Percentiles rank a stretch among this genome's conserved stretches.
phyloP scores from a whole-genome alignment of 2,888 invertebrate species.

The Drosophila helvetica region DNA sequence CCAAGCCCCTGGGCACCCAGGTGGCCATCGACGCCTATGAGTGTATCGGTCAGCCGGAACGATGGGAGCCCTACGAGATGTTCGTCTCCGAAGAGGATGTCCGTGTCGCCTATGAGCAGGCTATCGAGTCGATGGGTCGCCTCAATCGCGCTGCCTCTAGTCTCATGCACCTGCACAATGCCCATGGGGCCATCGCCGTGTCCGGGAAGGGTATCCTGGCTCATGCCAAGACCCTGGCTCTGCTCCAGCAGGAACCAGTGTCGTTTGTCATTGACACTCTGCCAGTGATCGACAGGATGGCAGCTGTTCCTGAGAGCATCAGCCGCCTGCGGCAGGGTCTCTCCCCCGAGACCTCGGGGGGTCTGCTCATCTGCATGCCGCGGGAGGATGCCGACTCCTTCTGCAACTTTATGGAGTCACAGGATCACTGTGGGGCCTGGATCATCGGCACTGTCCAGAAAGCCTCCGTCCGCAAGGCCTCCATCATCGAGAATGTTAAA shows the following conservation, averaged over 20 bases:
- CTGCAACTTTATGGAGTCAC: slow-evolving; percentile 96
- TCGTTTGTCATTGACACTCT: slow-evolving; percentile 95
- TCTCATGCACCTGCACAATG: slow-evolving; percentile 95
- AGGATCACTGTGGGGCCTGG: slow-evolving; percentile 96
- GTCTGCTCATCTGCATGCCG: too few species aligned
- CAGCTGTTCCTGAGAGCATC: slow-evolving; percentile 85
- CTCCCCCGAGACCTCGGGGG: too few species aligned
- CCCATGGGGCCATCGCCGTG: slow-evolving; percentile 95
- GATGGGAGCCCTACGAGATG: slow-evolving; percentile 89
- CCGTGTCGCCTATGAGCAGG: slow-evolving; percentile 92
- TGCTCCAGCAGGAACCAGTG: slow-evolving; percentile 92
- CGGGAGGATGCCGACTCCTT: slow-evolving; percentile 69
- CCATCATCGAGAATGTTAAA: slow-evolving; percentile 97
- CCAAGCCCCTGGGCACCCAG: slow-evolving; percentile 94
- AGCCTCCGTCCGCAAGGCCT: slow-evolving; percentile 93
- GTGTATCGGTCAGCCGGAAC: slow-evolving; percentile 93
- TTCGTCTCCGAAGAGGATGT: slow-evolving; percentile 93
- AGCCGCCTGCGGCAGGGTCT: too few species aligned
- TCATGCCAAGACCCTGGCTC: slow-evolving; percentile 92
- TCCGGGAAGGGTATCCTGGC: slow-evolving; percentile 93
- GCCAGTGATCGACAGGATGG: slow-evolving; percentile 94
- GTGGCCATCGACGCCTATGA: slow-evolving; percentile 94
- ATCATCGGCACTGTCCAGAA: slow-evolving; percentile 98
- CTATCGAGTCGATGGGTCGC: slow-evolving; percentile 94
- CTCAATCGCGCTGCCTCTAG: slow-evolving; percentile 91